Evolutionary conservation across 2,797 vertebrate genomes (phyloP).

Genomic region (Phylloscopus collybita): DNA sequence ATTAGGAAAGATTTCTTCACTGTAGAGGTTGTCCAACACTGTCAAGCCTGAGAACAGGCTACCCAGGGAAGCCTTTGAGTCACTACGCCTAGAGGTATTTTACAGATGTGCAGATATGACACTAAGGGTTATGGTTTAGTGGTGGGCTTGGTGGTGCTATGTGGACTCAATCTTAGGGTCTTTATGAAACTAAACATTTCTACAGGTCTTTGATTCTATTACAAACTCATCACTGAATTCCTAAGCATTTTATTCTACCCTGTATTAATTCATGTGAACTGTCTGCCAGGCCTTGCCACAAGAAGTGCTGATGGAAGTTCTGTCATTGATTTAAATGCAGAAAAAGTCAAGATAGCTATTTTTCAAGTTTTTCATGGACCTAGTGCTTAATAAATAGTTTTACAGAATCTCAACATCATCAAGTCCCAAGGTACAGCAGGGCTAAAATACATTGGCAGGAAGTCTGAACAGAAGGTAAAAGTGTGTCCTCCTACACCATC

Average conservation of each 20-base stretch:
- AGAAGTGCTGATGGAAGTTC: neutral
- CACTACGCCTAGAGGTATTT: neutral
- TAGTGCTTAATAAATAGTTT: neutral
- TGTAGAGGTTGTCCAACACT: neutral
- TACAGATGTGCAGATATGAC: neutral
- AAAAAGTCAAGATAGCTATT: neutral
- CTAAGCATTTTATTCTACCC: neutral
- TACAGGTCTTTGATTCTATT: neutral
- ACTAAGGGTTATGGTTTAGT: neutral
- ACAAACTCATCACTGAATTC: neutral
- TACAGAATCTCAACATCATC: neutral
- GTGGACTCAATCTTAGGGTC: neutral
- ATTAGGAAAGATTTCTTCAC: neutral
- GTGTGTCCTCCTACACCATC: neutral
- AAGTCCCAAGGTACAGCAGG: neutral
- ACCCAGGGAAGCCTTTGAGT: neutral
- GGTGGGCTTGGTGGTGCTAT: neutral
- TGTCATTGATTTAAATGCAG: neutral
- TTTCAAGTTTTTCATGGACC: neutral
- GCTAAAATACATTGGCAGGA: slow-evolving; percentile 3
- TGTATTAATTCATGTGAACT: neutral
- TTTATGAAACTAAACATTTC: neutral
- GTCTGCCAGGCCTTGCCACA: neutral
- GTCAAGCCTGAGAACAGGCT: neutral
- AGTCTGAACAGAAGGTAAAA: slow-evolving; percentile 22